A percentile compares a stretch with the other conserved stretches of the same genome.
Evolutionary conservation across 2,797 vertebrate species (phyloP).

Genomic region (Coracias cyanogaster): DNA sequence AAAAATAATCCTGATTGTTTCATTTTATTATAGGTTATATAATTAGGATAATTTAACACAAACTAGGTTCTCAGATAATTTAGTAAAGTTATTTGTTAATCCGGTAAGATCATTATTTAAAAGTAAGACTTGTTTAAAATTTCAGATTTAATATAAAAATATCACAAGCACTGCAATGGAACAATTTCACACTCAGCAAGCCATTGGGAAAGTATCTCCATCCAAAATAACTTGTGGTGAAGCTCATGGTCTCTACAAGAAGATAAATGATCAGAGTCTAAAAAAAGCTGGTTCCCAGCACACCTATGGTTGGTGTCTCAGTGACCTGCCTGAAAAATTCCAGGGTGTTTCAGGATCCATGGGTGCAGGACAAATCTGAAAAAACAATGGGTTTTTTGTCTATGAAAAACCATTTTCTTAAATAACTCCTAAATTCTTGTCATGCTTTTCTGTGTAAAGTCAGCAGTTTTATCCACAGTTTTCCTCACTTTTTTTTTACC

Average conservation of each 20-base stretch:
- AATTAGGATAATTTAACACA: not conserved
- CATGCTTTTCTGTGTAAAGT: not conserved
- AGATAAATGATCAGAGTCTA: not conserved
- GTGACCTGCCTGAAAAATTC: not conserved
- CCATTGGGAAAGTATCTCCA: not conserved
- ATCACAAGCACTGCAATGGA: not conserved
- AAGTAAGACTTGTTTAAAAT: not conserved
- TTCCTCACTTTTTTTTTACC: not conserved
- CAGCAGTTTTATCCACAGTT: not conserved
- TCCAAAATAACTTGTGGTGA: not conserved
- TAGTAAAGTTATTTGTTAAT: not conserved
- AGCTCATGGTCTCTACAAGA: not conserved
- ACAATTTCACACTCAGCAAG: not conserved
- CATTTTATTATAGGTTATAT: not conserved
- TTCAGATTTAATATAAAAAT: not conserved
- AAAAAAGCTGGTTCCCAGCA: not conserved
- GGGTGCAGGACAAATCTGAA: not conserved
- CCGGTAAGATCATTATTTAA: not conserved
- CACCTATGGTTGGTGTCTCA: fast-evolving
- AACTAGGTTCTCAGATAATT: not conserved
- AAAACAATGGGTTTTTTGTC: not conserved
- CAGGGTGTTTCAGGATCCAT: not conserved
- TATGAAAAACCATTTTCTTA: not conserved
- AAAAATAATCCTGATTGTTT: not conserved
- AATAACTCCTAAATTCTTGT: not conserved